Conservation (phyloP, 1,140 invertebrate genomes). For the Drosophila mojavensis region DNA sequence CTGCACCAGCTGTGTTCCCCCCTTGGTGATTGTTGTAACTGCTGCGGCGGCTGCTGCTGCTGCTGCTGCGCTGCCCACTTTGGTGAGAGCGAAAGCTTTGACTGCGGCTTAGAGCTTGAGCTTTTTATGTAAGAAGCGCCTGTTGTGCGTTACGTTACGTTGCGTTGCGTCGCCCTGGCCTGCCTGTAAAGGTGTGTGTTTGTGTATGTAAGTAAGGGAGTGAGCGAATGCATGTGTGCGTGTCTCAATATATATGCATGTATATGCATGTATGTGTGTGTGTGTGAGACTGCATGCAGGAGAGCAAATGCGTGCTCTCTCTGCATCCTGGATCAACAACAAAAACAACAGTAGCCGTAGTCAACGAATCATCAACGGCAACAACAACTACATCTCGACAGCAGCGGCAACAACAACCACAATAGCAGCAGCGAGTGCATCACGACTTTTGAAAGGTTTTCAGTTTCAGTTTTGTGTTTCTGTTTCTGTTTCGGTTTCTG, state of each 20-base stretch:
- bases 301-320: conserved; percentile 18
- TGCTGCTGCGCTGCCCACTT: conserved; percentile 17
- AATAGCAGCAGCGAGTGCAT: conserved; percentile 19
- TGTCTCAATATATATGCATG: background rate
- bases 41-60: conserved; percentile 1
- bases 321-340: conserved; percentile 46
- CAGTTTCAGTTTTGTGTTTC: conserved; percentile 48
- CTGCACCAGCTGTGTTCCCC: conserved; percentile 24
- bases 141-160: conserved; percentile 58
- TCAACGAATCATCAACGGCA: conserved; percentile 23
- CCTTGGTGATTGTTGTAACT: conserved; percentile 20
- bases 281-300: conserved; percentile 33
- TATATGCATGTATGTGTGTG: conserved; percentile 1
- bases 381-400: conserved; percentile 1
- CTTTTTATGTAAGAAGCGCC: conserved; percentile 72
- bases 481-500: conserved; percentile 33
- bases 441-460: conserved; percentile 41
- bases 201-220: conserved; percentile 33
- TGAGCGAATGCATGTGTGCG: conserved; percentile 22
- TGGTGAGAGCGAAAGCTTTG: conserved; percentile 44
- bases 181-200: conserved; percentile 58
- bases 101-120: conserved; percentile 41
- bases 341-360: conserved; percentile 26
- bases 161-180: conserved; percentile 65
- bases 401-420: conserved; percentile 8